These are phyloP conservation scores for Chionomys nivalis DNA, from an alignment of 2,113 vertebrate species.

Conservation along the genomic window DNA sequence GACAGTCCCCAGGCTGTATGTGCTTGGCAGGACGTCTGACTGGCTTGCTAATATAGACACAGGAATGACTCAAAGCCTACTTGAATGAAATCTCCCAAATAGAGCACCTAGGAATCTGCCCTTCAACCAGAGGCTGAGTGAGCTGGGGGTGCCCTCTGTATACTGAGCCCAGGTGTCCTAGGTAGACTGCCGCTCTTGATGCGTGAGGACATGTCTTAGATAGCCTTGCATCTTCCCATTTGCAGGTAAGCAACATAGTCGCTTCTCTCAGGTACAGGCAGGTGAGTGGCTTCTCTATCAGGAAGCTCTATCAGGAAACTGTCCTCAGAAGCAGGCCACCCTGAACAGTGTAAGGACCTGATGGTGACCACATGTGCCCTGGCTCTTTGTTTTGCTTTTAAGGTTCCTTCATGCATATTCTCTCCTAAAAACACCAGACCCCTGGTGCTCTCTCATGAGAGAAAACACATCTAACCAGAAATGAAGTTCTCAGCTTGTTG, in stretches of 20 bases:
- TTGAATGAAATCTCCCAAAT: background rate
- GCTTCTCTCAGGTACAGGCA: background rate
- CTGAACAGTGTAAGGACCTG: rapidly evolving
- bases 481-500: conserved; percentile 45
- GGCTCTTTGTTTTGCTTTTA: background rate
- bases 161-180: background rate
- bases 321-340: background rate
- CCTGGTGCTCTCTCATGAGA: background rate
- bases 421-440: background rate
- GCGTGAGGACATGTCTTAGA: background rate
- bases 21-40: background rate
- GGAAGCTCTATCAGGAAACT: rapidly evolving
- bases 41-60: background rate
- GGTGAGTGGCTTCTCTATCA: background rate
- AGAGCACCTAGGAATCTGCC: background rate
- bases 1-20: background rate
- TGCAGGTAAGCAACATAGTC: background rate
- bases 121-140: background rate
- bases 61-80: background rate
- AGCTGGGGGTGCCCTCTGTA: rapidly evolving
- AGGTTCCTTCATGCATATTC: background rate
- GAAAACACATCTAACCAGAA: conserved; percentile 39
- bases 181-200: background rate
- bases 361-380: rapidly evolving
- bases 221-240: background rate